Evolutionary conservation across 2,797 vertebrate genomes (phyloP), one percentile per base, ranked within the genome.

Genomic region (Cryptoblepharus egeriae): DNA sequence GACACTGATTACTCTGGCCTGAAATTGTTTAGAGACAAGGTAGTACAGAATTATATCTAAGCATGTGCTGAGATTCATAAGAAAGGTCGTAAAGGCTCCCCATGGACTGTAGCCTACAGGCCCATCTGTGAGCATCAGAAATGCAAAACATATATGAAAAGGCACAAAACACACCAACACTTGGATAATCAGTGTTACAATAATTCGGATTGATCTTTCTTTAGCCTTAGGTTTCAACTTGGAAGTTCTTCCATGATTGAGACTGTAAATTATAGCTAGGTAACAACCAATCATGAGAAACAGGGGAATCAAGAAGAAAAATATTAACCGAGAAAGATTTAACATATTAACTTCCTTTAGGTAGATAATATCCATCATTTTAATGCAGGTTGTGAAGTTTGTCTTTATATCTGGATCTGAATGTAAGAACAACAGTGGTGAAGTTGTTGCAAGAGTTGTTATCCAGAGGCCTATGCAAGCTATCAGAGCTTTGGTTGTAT

Each of bases 1-100:
- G 77, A 99, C 98, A 0, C 98, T 99, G 85, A 99, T 98, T 80
- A 99, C 98, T 78, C 98, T 92, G 52, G 98, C 98, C 91, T 99
- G 98, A 93, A 99, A 99, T 91, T 99, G 98, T 90, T 99, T 99
- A 45, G 98, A 99, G 80, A 99, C 98, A 0, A 99, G 98, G 83
- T 99, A 99, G 88, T 99, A 99, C 32, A 99, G 95, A 49, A 99
- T 98, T 28, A 99, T 96, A 0, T 99, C 98, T 82, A 99, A 75
- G 68, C 98, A 98, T 0, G 98, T 99, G 90, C 98, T 99, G 87
- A 97, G 93, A 88, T 97, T 99, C 98, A 99, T 99, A 88, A 99
- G 95, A 90, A 98, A 98, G 1, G 98, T 98, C 85, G 97, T 97
- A 85, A 99, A 97, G 83, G 97, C 96, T 0, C 96, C 98, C 98